Base-by-base conservation (phyloP, 2,888 invertebrate genomes). In the Parnassius apollo region DNA sequence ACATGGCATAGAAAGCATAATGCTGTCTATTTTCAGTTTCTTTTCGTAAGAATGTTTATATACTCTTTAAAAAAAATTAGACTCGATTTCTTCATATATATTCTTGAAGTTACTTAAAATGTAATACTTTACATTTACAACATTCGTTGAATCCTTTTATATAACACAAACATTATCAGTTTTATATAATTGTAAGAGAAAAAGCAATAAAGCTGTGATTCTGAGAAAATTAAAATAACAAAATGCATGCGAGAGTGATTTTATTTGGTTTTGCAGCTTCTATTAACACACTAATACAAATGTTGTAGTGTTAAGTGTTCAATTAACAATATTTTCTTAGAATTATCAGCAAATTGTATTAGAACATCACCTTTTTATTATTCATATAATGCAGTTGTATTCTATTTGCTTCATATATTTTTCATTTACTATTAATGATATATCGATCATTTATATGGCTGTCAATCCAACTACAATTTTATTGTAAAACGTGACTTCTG, bases 271-370 rank as follows among this genome's bases (percentile, higher is more conserved):
- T 51, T 64, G 46, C 25, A 42, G 59, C 64, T 64, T 59, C 0
- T 52, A 57, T 18, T 64, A 64, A 64, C 35, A 12, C 42, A 60
- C 52, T 64, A 64, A 64, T 35, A 13, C 13, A 12, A 35, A 35
- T 64, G 52, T 57, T 25, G 10, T 50, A 58, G 56, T 25, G 18
- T 64, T 25, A 42, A 11, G 42, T 35, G 59, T 57, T 52, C 22
- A 51, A 62, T 55, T 63, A 63, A 63, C 35, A n/a, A 51, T 3
- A 42, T 54, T 64, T 54, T 59, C 59, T 64, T 52, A 49, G 59
- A 55, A 22, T 50, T 18, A 49, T 42, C 25, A 46, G 10, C 25
- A 9, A 35, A 35, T 35, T 35, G 35, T 35, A 35, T 35, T 4
- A 35, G 35, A 35, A 35, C 35, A 35, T 35, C 35, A 35, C 35